Evolutionary conservation across 1,140 invertebrate genomes (phyloP).

Genomic region (Reticulitermes speratus): DNA sequence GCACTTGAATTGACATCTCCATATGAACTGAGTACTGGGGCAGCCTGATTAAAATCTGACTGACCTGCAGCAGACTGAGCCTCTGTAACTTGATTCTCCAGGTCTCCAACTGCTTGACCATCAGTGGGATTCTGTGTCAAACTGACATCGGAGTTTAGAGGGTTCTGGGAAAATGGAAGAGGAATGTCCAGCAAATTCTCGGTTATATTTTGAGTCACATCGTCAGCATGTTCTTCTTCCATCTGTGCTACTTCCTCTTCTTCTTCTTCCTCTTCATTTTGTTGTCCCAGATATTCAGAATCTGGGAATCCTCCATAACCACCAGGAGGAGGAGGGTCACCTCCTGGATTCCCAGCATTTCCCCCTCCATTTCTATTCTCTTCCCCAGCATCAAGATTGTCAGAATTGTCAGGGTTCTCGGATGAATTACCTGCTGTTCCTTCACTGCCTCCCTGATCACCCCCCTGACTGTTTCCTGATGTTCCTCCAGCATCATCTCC

Average conservation of each 20-base stretch:
- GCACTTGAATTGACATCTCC: not conserved
- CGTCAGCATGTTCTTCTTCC: conserved; percentile 35
- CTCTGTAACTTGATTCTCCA: not conserved
- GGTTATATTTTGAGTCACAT: conserved; percentile 25
- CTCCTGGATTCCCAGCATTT: not conserved
- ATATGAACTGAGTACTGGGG: not conserved
- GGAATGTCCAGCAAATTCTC: not conserved
- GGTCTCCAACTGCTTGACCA: not conserved
- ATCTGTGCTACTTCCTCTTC: conserved; percentile 20
- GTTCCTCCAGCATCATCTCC: not conserved
- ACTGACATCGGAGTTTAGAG: not conserved
- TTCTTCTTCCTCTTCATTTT: conserved; percentile 22
- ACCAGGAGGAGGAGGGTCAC: conserved; percentile 23
- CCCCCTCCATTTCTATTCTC: not conserved
- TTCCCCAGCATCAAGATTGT: not conserved
- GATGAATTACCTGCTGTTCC: not conserved
- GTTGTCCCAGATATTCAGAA: conserved; percentile 21
- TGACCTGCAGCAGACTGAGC: not conserved
- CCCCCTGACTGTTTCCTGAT: not conserved
- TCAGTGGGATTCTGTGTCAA: not conserved
- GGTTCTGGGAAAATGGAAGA: not conserved
- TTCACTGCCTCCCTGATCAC: not conserved
- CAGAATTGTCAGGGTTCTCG: not conserved
- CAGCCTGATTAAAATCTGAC: not conserved
- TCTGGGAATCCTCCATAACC: not conserved